Percentiles rank a stretch among this genome's conserved stretches.
Conservation (phyloP, 37 sponge, comb jelly and placozoan genomes). For the Hexactinellida sp. region DNA sequence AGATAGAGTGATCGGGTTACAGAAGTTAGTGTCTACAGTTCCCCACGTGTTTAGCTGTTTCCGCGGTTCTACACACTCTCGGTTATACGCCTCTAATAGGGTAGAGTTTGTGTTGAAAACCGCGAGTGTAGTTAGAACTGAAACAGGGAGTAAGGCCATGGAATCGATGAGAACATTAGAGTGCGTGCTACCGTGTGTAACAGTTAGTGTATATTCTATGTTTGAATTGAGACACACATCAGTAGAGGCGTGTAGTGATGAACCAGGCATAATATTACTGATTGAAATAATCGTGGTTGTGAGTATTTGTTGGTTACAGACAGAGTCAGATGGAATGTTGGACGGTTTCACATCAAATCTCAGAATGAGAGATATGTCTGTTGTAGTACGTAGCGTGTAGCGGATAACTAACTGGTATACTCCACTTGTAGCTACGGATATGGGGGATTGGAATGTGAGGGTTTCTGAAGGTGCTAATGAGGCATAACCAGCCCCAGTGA, state of each 20-base stretch:
- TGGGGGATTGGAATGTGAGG: background rate
- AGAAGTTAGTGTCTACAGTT: background rate
- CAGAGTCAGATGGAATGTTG: background rate
- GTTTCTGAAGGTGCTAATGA: background rate
- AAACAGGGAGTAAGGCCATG: slow-evolving; percentile 28
- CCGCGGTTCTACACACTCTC: slow-evolving; percentile 8
- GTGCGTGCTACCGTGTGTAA: background rate
- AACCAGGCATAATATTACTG: background rate
- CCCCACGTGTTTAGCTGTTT: background rate
- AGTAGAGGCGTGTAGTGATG: background rate
- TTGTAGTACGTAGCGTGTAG: background rate
- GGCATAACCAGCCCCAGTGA: background rate
- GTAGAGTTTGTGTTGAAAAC: background rate
- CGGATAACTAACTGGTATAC: background rate
- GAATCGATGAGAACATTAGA: slow-evolving; percentile 45
- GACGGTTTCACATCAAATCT: background rate
- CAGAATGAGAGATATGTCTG: background rate
- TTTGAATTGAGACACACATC: background rate
- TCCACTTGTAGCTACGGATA: background rate
- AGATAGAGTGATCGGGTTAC: slow-evolving; percentile 12
- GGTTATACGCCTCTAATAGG: background rate
- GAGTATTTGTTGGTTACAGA: background rate
- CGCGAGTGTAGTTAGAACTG: slow-evolving; percentile 1
- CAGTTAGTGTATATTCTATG: background rate
- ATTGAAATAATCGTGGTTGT: background rate